Conservation (phyloP, 2,797 vertebrate genomes). For the Eulemur coronatus region DNA sequence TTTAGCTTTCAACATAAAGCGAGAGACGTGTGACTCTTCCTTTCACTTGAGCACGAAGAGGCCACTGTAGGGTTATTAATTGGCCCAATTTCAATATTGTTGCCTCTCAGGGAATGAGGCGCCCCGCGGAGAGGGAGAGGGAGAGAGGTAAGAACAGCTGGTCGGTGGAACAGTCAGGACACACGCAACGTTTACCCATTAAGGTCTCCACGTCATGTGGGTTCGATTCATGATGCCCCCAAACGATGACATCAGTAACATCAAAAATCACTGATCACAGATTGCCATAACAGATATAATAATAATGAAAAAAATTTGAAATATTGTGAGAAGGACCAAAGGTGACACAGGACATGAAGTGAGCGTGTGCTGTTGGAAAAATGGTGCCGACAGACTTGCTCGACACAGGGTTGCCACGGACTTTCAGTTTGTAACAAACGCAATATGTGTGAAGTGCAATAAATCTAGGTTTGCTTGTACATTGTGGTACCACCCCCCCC, state of each 20-base stretch:
- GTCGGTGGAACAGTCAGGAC: not conserved
- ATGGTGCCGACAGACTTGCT: not conserved
- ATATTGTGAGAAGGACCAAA: not conserved
- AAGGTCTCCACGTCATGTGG: not conserved
- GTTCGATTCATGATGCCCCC: not conserved
- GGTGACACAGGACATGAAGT: not conserved
- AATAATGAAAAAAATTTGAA: not conserved
- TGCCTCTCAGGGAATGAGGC: not conserved
- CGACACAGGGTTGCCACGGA: not conserved
- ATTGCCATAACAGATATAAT: not conserved
- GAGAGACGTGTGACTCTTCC: not conserved
- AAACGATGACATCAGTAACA: not conserved
- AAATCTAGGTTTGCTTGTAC: not conserved
- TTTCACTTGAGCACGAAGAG: not conserved
- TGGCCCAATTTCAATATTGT: not conserved
- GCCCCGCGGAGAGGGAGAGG: not conserved
- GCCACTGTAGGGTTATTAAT: not conserved
- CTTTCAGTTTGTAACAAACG: not conserved
- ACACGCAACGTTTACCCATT: not conserved
- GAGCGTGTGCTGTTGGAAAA: not conserved
- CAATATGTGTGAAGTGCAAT: not conserved
- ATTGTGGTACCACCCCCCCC: no score
- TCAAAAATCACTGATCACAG: not conserved
- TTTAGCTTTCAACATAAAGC: not conserved
- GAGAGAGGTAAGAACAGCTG: not conserved